Evolutionary conservation across 2,888 invertebrate species (phyloP).

Genomic region (Thereva nobilitata): DNA sequence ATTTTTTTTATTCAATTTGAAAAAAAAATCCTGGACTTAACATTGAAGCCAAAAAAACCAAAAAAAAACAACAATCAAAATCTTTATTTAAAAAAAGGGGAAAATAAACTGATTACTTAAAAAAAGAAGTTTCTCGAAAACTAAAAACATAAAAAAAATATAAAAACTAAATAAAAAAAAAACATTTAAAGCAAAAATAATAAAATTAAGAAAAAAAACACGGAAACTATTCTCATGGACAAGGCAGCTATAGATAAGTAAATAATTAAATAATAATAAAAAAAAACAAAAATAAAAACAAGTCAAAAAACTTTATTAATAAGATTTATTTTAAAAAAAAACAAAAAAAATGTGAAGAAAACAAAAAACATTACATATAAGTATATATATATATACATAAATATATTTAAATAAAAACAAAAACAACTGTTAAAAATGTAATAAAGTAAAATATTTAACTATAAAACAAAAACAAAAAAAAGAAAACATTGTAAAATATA

Average conservation of each 20-base stretch:
- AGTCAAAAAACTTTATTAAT: neutral
- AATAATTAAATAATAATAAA: constrained; percentile 25
- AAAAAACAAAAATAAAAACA: too few relatives aligned
- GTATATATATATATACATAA: constrained; percentile 32
- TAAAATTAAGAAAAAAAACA: constrained; percentile 35
- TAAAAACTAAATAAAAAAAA: constrained; percentile 49
- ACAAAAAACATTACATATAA: constrained; percentile 1
- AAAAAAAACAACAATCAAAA: constrained; percentile 11
- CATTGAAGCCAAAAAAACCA: too few relatives aligned
- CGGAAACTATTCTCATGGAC: constrained; percentile 56
- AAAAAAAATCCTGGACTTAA: too few relatives aligned
- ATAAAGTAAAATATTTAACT: constrained; percentile 2
- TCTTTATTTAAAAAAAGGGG: constrained; percentile 38
- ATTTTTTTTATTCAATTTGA: too few relatives aligned
- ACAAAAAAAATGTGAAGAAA: neutral
- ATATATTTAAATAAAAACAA: constrained; percentile 27
- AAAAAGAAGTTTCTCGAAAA: constrained; percentile 38
- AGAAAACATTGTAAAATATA: constrained; percentile 19
- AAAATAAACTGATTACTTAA: constrained; percentile 40
- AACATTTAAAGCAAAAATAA: constrained; percentile 1
- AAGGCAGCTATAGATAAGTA: constrained; percentile 60
- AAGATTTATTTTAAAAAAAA: constrained; percentile 34
- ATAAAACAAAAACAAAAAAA: constrained; percentile 15
- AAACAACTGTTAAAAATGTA: neutral
- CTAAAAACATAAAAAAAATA: constrained; percentile 41